Conservation (phyloP, 1,140 invertebrate genomes). For the Panulirus ornatus region DNA sequence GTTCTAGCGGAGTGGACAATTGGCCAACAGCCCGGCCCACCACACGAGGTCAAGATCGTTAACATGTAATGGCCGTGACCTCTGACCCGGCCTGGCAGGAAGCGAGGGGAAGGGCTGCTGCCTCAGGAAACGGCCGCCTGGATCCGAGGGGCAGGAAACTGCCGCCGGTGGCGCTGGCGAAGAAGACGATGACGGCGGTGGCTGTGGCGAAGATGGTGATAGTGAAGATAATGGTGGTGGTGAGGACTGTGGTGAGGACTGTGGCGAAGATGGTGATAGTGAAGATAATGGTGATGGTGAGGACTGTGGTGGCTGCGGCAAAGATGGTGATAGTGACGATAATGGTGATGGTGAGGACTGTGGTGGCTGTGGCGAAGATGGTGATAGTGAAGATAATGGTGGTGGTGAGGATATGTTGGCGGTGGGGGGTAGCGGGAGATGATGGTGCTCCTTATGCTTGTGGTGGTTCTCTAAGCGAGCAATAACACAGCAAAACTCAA, state of each 20-base stretch:
- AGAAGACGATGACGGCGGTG: neutral
- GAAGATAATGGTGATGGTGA: neutral
- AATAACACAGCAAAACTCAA: no score
- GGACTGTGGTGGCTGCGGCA: neutral
- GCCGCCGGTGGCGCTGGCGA: neutral
- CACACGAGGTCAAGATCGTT: constrained; percentile 16
- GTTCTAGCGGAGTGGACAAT: no score
- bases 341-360: neutral
- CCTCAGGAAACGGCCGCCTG: neutral
- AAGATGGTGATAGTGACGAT: neutral
- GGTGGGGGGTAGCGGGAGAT: no score
- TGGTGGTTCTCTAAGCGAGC: no score
- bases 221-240: neutral
- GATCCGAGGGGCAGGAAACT: neutral
- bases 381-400: neutral
- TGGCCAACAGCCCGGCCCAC: no score
- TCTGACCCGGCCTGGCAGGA: constrained; percentile 25
- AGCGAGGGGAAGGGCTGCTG: neutral
- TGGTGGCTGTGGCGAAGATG: neutral
- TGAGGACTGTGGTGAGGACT: neutral
- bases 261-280: neutral
- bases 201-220: neutral
- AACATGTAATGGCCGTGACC: neutral
- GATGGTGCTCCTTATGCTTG: no score
- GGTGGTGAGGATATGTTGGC: neutral